Conservation (phyloP, 2,113 vertebrate species). For the Carassius carassius region DNA sequence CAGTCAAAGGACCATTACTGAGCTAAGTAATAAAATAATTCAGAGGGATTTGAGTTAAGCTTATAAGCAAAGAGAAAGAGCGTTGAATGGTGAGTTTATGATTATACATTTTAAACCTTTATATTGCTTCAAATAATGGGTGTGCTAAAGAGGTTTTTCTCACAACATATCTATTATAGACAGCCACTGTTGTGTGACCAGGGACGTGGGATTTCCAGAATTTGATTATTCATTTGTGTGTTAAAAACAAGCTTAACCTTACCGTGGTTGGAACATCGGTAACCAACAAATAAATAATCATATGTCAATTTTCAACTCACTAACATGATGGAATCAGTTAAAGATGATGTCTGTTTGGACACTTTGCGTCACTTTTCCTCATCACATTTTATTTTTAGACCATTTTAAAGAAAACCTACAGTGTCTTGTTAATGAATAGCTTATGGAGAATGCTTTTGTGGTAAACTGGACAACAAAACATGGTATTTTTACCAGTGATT, state of each 20-base stretch:
- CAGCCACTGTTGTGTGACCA: neutral
- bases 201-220: constrained; percentile 18
- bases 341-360: neutral
- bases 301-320: constrained; percentile 16
- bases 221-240: neutral
- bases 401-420: neutral
- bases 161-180: neutral
- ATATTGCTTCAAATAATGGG: neutral
- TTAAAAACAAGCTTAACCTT: constrained; percentile 20
- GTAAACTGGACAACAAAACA: neutral
- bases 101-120: neutral
- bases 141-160: neutral
- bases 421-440: neutral
- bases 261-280: neutral
- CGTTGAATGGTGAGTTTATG: constrained; percentile 35
- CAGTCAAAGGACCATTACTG: constrained; percentile 2
- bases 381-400: neutral
- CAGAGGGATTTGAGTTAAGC: constrained; percentile 7
- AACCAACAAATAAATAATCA: constrained; percentile 5
- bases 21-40: neutral
- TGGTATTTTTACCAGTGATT: neutral
- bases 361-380: neutral
- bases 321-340: neutral
- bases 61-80: neutral
- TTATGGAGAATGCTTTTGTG: neutral